Evolutionary conservation across 2,113 vertebrate genomes (phyloP), one percentile per base, ranked within the genome.

Genomic region (Argyrosomus japonicus): DNA sequence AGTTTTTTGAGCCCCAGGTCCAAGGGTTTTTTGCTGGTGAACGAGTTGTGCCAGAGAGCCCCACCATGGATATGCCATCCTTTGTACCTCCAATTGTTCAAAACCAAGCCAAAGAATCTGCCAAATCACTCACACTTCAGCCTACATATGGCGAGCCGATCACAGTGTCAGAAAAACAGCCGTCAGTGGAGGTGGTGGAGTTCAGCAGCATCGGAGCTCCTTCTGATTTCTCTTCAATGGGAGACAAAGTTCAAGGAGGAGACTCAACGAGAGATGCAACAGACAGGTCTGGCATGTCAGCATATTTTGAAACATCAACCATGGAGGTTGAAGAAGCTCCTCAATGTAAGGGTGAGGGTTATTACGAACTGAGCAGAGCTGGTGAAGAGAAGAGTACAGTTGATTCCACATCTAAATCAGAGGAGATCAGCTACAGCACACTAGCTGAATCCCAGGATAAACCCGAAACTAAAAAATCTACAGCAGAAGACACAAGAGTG

Each of bases 291-390:
- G 98, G 97, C 78, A 98, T 99, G 97, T 99, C 98, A 0, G 98
- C 97, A 67, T 99, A 99, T 93, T 99, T 99, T 94, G 98, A 99
- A 95, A 99, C 98, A 23, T 99, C 98, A 78, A 91, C 97, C 83
- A 89, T 96, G 83, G 97, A 97, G 91, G 95, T 95, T 58, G 96
- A 97, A 79, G 92, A 94, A 27, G 86, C 87, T 36, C 68, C 84
- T 12, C 91, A 79, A 5, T 56, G 61, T 87, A 93, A 94, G 85
- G 91, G 84, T 79, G 97, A 97, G 84, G 98, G 97, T 87, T 99
- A 99, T 93, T 99, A 99, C 68, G 98, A 99, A 95, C 95, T 99
- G 27, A 99, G 96, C 89, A 96, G 96, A 86, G 81, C 96, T 68
- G 96, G 95, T 81, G 96, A 97, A 71, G 95, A 94, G n/a, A 95